These are phyloP conservation scores for Trimorus sp. DNA, from an alignment of 2,888 invertebrate species.

Conservation along the genomic window DNA sequence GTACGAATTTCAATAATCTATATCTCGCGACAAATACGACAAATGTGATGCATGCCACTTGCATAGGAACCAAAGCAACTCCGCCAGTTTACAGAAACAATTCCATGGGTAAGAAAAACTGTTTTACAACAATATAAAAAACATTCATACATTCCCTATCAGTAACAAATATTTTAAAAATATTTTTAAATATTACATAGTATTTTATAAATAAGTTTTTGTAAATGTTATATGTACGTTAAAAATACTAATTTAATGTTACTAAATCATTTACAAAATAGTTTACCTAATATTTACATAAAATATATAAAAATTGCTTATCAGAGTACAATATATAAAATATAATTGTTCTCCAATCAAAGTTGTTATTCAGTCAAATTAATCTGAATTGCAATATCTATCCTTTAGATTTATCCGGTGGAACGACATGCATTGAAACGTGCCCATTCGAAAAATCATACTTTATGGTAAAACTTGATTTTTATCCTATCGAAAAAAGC, in stretches of 20 bases:
- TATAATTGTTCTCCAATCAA: too few species aligned
- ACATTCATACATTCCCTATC: too few species aligned
- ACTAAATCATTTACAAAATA: not conserved
- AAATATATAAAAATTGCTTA: too few species aligned
- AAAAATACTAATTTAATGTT: not conserved
- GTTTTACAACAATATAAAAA: not conserved
- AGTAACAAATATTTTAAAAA: too few species aligned
- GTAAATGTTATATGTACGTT: not conserved
- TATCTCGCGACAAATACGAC: slow-evolving; percentile 82
- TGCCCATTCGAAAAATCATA: slow-evolving; percentile 82
- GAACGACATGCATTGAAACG: slow-evolving; percentile 81
- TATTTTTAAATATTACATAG: not conserved
- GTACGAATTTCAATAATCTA: slow-evolving; percentile 80
- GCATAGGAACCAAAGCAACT: slow-evolving; percentile 75
- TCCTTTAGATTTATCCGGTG: slow-evolving; percentile 74
- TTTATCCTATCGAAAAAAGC: too few species aligned
- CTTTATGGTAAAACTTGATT: slow-evolving; percentile 77
- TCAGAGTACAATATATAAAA: too few species aligned
- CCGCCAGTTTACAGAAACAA: slow-evolving; percentile 73
- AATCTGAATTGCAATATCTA: not conserved
- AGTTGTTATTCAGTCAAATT: too few species aligned
- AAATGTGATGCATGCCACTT: slow-evolving; percentile 80
- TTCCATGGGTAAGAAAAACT: slow-evolving; percentile 70
- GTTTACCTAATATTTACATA: too few species aligned
- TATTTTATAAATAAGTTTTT: not conserved